Percentiles rank a stretch among this genome's conserved stretches.
These are phyloP conservation scores for Arctocebus calabarensis DNA, from an alignment of 2,797 vertebrate species.

Conservation along the genomic window DNA sequence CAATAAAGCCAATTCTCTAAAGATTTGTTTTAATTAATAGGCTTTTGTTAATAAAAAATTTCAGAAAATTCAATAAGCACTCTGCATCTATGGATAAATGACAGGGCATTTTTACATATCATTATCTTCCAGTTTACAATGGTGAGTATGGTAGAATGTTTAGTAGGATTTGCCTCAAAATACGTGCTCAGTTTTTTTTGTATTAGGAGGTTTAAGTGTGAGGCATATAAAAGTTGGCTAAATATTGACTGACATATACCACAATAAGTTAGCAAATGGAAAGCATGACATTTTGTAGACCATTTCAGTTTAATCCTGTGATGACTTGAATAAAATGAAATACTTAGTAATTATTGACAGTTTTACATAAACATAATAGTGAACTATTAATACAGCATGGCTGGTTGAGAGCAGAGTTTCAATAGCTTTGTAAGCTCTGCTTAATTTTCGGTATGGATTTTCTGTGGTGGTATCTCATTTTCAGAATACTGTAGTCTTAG, in stretches of 20 bases:
- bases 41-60: background rate
- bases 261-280: background rate
- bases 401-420: background rate
- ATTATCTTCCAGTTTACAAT: background rate
- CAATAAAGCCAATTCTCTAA: background rate
- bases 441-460: too few species aligned
- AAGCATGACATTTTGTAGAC: background rate
- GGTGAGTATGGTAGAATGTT: accelerated
- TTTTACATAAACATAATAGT: background rate
- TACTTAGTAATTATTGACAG: background rate
- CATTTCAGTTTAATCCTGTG: background rate
- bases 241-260: background rate
- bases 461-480: background rate
- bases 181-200: background rate
- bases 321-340: background rate
- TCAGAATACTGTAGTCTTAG: background rate
- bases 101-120: background rate
- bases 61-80: background rate
- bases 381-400: background rate
- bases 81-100: background rate
- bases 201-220: background rate
- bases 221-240: background rate
- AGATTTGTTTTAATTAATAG: background rate
- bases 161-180: background rate
- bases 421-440: too few species aligned